phyloP scores from a whole-genome alignment of 2,113 vertebrate species.

The Perccottus glenii region DNA sequence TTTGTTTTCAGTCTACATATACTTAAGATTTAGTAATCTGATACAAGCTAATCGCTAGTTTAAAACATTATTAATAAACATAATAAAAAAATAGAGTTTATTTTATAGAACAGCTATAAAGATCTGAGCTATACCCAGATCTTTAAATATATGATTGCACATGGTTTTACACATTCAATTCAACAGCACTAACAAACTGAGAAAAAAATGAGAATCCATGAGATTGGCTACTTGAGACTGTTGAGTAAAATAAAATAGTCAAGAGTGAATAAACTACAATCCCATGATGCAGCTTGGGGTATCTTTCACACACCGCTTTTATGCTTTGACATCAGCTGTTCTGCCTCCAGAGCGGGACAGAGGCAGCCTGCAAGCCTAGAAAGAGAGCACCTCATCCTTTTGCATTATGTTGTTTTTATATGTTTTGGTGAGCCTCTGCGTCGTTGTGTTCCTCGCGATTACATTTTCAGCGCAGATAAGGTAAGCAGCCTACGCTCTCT shows the following conservation, averaged over 20 bases:
- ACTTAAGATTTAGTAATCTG: too few relatives aligned
- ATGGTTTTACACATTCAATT: too few relatives aligned
- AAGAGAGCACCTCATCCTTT: slow-evolving; percentile 18
- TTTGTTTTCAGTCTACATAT: background rate
- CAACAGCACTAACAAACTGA: too few relatives aligned
- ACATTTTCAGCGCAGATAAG: slow-evolving; percentile 83
- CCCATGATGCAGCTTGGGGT: slow-evolving; percentile 63
- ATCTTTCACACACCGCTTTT: slow-evolving; percentile 5
- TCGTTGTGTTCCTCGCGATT: slow-evolving; percentile 76
- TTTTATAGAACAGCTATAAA: too few relatives aligned
- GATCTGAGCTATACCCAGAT: too few relatives aligned
- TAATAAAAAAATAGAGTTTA: too few relatives aligned
- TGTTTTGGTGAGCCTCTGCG: slow-evolving; percentile 71
- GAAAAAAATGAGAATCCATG: too few relatives aligned
- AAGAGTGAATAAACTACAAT: slow-evolving; percentile 70
- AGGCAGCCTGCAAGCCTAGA: slow-evolving; percentile 25
- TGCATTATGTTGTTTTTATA: slow-evolving; percentile 64
- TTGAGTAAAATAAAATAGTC: too few relatives aligned
- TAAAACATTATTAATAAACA: too few relatives aligned
- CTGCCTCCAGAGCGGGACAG: slow-evolving; percentile 36
- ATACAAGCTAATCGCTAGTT: too few relatives aligned
- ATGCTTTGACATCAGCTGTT: slow-evolving; percentile 69
- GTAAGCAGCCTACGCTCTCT: slow-evolving; percentile 64
- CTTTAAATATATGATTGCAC: too few relatives aligned
- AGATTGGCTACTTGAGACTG: too few relatives aligned